These are phyloP conservation scores for Drosophila kanekoi DNA, from an alignment of 2,888 invertebrate genomes.

Conservation along the genomic window DNA sequence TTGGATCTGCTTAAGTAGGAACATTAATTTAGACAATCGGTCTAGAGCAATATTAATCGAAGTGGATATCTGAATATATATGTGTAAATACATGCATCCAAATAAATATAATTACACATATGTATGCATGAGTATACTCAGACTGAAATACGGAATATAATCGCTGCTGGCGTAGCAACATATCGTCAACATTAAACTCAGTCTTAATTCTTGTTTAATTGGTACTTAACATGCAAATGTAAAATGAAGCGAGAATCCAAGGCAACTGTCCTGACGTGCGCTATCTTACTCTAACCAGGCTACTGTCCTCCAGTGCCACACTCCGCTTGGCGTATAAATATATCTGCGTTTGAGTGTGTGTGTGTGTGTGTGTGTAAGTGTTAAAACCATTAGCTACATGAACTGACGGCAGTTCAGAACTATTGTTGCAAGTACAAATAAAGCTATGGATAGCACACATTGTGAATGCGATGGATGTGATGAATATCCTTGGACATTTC, in stretches of 20 bases:
- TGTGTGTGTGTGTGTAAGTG: constrained; percentile 3
- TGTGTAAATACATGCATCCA: neutral
- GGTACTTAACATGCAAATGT: constrained; percentile 73
- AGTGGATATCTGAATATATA: neutral
- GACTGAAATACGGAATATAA: constrained; percentile 5
- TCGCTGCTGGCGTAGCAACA: constrained; percentile 50
- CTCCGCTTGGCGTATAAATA: constrained; percentile 1
- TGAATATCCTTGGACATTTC: neutral
- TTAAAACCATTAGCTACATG: constrained; percentile 12
- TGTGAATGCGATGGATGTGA: neutral
- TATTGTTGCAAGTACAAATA: constrained; percentile 6
- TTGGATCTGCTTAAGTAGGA: neutral
- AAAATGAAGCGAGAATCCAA: constrained; percentile 59
- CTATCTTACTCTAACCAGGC: constrained; percentile 6
- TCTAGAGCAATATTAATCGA: neutral
- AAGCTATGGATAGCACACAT: neutral
- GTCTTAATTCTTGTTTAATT: constrained; percentile 70
- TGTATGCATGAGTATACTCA: neutral
- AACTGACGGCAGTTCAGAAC: constrained; percentile 9
- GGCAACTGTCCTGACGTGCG: constrained; percentile 45
- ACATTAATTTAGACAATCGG: neutral
- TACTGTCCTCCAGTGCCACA: neutral
- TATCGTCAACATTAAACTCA: constrained; percentile 70
- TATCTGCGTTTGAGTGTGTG: neutral
- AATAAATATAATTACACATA: neutral